Conservation (phyloP, 1,140 invertebrate genomes). For the Drosophila obscura region DNA sequence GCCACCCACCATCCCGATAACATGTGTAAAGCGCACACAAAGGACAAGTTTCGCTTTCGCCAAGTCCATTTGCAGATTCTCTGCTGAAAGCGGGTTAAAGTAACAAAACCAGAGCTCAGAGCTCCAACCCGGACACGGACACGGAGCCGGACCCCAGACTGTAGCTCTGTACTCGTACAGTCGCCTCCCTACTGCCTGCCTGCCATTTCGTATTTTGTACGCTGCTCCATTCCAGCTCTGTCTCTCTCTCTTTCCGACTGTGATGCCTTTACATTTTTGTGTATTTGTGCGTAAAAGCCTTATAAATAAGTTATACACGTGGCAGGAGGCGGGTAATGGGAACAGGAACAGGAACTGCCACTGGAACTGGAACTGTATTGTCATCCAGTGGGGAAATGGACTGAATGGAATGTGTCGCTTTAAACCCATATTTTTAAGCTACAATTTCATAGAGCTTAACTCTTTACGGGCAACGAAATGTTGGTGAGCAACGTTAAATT, state of each 20-base stretch:
- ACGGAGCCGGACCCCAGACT: too few species aligned
- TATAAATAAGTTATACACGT: constrained; percentile 81
- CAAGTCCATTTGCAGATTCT: constrained; percentile 76
- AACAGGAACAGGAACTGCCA: constrained; percentile 36
- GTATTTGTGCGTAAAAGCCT: constrained; percentile 80
- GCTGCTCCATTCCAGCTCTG: constrained; percentile 6
- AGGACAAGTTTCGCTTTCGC: constrained; percentile 72
- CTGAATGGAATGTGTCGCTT: constrained; percentile 17
- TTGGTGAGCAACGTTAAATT: too few species aligned
- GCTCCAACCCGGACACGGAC: too few species aligned
- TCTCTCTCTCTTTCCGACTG: neutral
- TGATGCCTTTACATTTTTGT: constrained; percentile 40
- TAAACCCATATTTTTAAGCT: constrained; percentile 42
- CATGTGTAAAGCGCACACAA: constrained; percentile 78
- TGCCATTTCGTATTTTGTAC: constrained; percentile 6
- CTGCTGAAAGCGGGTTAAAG: constrained; percentile 75
- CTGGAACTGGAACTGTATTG: constrained; percentile 40
- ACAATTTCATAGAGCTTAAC: constrained; percentile 44
- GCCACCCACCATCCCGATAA: constrained; percentile 6
- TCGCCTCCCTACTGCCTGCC: neutral
- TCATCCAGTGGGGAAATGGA: constrained; percentile 32
- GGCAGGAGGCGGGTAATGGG: constrained; percentile 24
- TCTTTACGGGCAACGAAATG: constrained; percentile 9
- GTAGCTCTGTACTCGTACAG: neutral
- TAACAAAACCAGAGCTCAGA: constrained; percentile 39